Evolutionary conservation across 2,797 vertebrate species (phyloP), one percentile per base, ranked within the genome.

Genomic region (Nannoperca obscura): DNA sequence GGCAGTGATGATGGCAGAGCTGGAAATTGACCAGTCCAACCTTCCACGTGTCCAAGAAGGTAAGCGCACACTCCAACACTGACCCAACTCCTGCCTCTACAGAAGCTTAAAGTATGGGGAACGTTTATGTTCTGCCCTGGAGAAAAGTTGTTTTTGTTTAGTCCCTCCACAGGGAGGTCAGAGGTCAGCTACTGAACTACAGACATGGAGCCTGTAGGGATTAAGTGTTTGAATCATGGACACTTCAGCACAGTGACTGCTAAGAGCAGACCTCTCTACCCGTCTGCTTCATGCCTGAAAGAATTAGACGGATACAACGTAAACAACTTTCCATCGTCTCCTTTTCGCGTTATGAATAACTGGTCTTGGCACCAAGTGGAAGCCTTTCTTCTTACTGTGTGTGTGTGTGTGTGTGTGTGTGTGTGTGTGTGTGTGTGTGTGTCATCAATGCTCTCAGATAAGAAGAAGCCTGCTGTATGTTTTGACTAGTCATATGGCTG

Each of bases 21-120:
- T 96, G 92, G 95, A 95, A 86, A 92, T 96, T 32, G 95, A 96
- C 88, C 94, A 95, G 83, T 91, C 95, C 76, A 93, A 94, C 86
- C 93, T 96, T 71, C 95, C 94, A 59, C 91, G 89, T 52, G 95
- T 96, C 78, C 92, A 93, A 84, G 95, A 96, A 86, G 95, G 95
- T 96, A 86, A 91, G 49, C 40, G 34, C 34, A 47, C 27, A 14
- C 78, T 69, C 38, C 44, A 44, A 53, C 70, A 36, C 54, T 20
- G 20, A 65, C 20, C 30, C 42, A 22, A 5, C 27, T 55, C 19
- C 32, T 15, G 8, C 67, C 27, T 57, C 8, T 44, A 11, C 46
- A 47, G 46, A 74, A 7, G 12, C 9, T 15, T 54, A 27, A 13
- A 20, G 30, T 58, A 19, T 59, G 42, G 34, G 20, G 22, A 49